Conservation (phyloP, 2,113 vertebrate genomes). For the Thymallus thymallus region DNA sequence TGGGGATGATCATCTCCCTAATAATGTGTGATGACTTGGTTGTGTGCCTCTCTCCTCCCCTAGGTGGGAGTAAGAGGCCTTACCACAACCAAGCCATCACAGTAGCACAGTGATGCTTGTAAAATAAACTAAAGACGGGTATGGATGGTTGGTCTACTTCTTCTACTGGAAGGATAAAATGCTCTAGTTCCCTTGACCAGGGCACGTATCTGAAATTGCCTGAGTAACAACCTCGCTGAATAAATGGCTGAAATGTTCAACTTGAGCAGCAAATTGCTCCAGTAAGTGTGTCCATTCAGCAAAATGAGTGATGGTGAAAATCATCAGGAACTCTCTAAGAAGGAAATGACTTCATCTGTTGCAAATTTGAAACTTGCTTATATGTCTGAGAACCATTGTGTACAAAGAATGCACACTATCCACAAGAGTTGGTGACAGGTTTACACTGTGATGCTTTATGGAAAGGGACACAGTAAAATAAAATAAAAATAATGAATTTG, state of each 20-base stretch:
- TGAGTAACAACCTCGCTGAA: constrained; percentile 40
- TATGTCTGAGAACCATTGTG: too few species aligned
- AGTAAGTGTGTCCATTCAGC: constrained; percentile 36
- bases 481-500: too few species aligned
- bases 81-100: too few species aligned
- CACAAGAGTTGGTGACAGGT: too few species aligned
- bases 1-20: too few species aligned
- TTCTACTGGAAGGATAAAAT: constrained; percentile 13
- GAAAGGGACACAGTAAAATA: too few species aligned
- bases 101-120: background rate
- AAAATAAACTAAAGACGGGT: background rate
- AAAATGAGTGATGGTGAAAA: constrained; percentile 28
- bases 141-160: background rate
- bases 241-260: constrained; percentile 32
- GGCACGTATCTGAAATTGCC: constrained; percentile 35
- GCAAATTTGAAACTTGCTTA: constrained; percentile 23
- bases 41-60: too few species aligned
- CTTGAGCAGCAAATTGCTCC: constrained; percentile 33
- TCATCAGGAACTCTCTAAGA: constrained; percentile 6
- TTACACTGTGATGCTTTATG: too few species aligned
- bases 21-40: too few species aligned
- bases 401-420: too few species aligned
- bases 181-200: constrained; percentile 35
- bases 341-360: constrained; percentile 32
- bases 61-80: too few species aligned